Percentiles rank a stretch among this genome's conserved stretches.
phyloP scores from a whole-genome alignment of 2,113 vertebrate species.

The Xenus cinereus region DNA sequence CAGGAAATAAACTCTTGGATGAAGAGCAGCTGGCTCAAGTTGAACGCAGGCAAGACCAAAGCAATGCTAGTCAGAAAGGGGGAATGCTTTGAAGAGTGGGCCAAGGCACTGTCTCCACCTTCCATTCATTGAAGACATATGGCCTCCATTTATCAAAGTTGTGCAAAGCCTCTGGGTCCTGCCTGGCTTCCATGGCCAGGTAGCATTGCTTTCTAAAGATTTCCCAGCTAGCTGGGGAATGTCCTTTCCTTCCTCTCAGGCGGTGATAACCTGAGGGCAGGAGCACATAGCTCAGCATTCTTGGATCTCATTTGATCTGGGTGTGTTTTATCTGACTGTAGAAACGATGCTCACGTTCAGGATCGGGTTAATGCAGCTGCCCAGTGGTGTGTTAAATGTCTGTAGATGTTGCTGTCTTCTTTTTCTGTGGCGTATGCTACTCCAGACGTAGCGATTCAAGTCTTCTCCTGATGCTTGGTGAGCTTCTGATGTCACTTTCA shows the following conservation, averaged over 20 bases:
- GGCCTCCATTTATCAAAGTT: conserved; percentile 37
- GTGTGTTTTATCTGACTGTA: neutral
- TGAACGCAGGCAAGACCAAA: conserved; percentile 51
- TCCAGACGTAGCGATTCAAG: neutral
- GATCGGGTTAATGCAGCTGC: neutral
- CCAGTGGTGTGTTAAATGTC: neutral
- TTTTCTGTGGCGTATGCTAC: neutral
- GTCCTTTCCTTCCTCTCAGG: neutral
- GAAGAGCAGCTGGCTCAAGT: conserved; percentile 58
- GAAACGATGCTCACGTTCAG: neutral
- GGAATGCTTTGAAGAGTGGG: conserved; percentile 64
- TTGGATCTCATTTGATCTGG: neutral
- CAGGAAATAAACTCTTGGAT: conserved; percentile 55
- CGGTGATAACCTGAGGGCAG: neutral
- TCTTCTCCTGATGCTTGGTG: neutral
- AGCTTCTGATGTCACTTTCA: conserved; percentile 18
- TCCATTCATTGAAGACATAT: conserved; percentile 48
- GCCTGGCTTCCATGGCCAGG: neutral
- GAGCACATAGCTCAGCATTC: neutral
- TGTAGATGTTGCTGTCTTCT: neutral
- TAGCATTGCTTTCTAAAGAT: neutral
- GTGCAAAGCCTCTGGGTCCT: neutral
- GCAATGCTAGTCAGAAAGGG: conserved; percentile 48
- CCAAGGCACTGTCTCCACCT: conserved; percentile 60
- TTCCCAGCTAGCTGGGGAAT: neutral